phyloP scores from a whole-genome alignment of 2,888 invertebrate genomes.

The Oxycera nigricornis region DNA sequence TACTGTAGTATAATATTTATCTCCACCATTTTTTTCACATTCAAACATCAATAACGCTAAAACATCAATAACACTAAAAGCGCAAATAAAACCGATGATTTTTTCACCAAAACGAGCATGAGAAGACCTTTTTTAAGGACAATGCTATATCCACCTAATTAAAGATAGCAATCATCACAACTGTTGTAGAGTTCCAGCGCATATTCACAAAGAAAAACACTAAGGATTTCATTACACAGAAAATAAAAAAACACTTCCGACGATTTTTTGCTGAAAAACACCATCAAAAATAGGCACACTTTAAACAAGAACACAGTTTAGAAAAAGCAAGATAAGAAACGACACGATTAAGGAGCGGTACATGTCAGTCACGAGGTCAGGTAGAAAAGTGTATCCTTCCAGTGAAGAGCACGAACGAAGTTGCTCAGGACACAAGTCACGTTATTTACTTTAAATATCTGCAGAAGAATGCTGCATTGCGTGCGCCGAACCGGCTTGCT shows the following conservation, averaged over 20 bases:
- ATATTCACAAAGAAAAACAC: background rate
- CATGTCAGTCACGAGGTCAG: conserved; percentile 1
- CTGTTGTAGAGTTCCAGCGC: background rate
- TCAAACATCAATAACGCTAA: too few relatives aligned
- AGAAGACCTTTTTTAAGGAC: too few relatives aligned
- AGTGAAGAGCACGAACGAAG: background rate
- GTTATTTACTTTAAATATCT: conserved; percentile 45
- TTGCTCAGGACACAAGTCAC: conserved; percentile 7
- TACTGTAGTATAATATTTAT: too few relatives aligned
- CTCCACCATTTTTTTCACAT: too few relatives aligned
- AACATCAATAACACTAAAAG: too few relatives aligned
- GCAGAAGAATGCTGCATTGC: conserved; percentile 52
- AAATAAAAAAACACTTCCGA: background rate
- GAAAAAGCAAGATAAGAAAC: background rate
- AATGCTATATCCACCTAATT: background rate
- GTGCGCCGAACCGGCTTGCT: conserved; percentile 44
- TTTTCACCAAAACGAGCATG: too few relatives aligned
- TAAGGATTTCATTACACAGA: background rate
- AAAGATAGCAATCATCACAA: conserved; percentile 4
- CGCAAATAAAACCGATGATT: too few relatives aligned
- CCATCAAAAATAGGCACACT: conserved; percentile 25
- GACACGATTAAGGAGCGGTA: background rate
- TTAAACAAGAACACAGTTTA: background rate
- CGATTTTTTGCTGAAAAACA: too few relatives aligned
- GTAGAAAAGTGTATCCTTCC: background rate